Percentiles rank a stretch among this genome's conserved stretches.
phyloP scores from a whole-genome alignment of 2,113 vertebrate species.

The Clupea harengus region DNA sequence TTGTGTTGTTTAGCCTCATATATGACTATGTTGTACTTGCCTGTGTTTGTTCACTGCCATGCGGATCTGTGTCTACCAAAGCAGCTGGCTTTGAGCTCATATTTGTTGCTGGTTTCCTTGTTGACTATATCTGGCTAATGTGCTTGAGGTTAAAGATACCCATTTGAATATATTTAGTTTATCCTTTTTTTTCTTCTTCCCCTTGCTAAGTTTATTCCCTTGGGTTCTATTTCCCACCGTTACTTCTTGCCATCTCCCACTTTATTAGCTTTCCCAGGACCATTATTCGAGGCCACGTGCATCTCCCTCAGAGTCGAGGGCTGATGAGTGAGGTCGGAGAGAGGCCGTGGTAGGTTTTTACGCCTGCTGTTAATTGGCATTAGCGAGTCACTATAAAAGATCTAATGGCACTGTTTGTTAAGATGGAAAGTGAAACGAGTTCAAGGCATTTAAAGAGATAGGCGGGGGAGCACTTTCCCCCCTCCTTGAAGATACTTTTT shows the following conservation, averaged over 20 bases:
- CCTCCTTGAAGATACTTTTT: constrained; percentile 48
- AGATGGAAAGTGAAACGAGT: constrained; percentile 38
- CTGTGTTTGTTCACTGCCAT: neutral
- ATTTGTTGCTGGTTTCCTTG: neutral
- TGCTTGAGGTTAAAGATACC: neutral
- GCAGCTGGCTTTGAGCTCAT: neutral
- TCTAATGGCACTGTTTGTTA: constrained; percentile 49
- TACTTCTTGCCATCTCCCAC: neutral
- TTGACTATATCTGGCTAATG: neutral
- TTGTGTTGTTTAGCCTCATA: constrained; percentile 4
- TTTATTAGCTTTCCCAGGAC: neutral
- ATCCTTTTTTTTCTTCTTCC: neutral
- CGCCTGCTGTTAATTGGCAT: constrained; percentile 35
- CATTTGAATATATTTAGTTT: constrained; percentile 10
- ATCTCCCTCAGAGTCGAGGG: neutral
- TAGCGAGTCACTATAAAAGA: constrained; percentile 25
- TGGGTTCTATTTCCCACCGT: neutral
- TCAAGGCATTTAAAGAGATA: constrained; percentile 31
- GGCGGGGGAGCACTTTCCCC: constrained; percentile 20
- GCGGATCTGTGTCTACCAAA: constrained; percentile 1
- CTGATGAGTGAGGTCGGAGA: constrained; percentile 22
- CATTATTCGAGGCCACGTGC: neutral
- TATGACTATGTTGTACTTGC: neutral
- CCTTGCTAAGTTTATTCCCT: neutral
- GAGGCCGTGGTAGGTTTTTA: constrained; percentile 7